These are phyloP conservation scores for Plecotus auritus DNA, from an alignment of 2,113 vertebrate genomes.

Conservation along the genomic window DNA sequence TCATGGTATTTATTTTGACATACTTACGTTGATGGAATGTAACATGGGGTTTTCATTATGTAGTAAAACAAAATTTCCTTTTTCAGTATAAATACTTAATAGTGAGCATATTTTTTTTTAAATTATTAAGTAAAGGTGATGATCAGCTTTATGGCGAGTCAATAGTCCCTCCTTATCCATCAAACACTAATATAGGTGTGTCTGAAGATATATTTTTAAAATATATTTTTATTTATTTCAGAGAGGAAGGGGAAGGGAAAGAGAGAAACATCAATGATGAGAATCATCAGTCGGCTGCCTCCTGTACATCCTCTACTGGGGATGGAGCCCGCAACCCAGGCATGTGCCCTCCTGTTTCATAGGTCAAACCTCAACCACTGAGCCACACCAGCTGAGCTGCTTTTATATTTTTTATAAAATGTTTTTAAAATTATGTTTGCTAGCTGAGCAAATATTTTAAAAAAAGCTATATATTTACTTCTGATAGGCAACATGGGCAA, in stretches of 20 bases:
- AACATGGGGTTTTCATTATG: not conserved
- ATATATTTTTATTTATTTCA: too few relatives aligned
- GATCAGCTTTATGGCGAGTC: not conserved
- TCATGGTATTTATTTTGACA: not conserved
- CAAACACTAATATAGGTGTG: not conserved
- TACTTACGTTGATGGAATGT: not conserved
- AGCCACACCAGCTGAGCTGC: not conserved
- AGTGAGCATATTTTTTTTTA: not conserved
- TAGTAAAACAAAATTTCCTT: not conserved
- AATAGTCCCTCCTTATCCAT: not conserved
- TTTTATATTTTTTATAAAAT: not conserved
- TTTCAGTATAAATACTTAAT: not conserved
- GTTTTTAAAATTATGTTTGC: not conserved
- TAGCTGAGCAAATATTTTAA: slow-evolving; percentile 11
- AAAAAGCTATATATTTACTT: not conserved
- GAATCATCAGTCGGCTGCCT: too few relatives aligned
- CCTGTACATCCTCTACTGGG: too few relatives aligned
- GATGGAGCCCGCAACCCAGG: too few relatives aligned
- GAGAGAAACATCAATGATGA: too few relatives aligned
- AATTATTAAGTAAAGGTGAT: not conserved
- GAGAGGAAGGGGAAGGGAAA: too few relatives aligned
- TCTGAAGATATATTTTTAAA: not conserved
- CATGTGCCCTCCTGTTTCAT: too few relatives aligned
- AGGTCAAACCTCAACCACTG: not conserved
- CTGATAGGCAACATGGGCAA: not conserved